Conservation (phyloP, 1,140 invertebrate genomes). For the Linepithema humile region DNA sequence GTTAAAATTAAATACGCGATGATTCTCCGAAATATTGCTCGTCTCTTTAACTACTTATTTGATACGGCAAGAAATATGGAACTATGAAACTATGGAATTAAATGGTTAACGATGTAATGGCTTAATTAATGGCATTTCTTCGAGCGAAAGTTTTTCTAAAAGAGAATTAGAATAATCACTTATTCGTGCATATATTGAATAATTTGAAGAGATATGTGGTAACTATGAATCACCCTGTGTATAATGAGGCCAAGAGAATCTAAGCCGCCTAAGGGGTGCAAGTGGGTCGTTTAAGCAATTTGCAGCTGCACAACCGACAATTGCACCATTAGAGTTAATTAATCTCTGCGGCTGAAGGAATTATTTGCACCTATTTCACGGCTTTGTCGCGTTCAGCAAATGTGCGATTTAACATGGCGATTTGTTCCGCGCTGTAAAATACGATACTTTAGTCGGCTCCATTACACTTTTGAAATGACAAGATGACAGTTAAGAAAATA, state of each 20-base stretch:
- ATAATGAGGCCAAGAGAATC: slow-evolving; percentile 36
- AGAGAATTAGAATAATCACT: neutral
- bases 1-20: neutral
- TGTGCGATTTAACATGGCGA: neutral
- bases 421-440: slow-evolving; percentile 23
- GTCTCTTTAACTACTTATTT: neutral
- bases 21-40: neutral
- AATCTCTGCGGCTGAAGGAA: slow-evolving; percentile 45
- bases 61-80: too few species aligned
- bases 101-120: too few species aligned
- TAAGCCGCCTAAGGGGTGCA: slow-evolving; percentile 20
- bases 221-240: slow-evolving; percentile 15
- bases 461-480: slow-evolving; percentile 19
- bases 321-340: slow-evolving; percentile 46
- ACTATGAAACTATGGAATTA: too few species aligned
- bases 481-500: neutral
- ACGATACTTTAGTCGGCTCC: neutral
- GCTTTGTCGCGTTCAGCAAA: slow-evolving; percentile 25
- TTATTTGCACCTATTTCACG: slow-evolving; percentile 50
- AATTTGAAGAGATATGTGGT: neutral
- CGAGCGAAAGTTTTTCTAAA: neutral
- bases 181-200: neutral
- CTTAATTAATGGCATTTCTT: neutral
- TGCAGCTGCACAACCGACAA: slow-evolving; percentile 40
- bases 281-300: slow-evolving; percentile 38